Evolutionary conservation across 2,113 vertebrate species (phyloP).

Genomic region (Paraplagusia blochii): DNA sequence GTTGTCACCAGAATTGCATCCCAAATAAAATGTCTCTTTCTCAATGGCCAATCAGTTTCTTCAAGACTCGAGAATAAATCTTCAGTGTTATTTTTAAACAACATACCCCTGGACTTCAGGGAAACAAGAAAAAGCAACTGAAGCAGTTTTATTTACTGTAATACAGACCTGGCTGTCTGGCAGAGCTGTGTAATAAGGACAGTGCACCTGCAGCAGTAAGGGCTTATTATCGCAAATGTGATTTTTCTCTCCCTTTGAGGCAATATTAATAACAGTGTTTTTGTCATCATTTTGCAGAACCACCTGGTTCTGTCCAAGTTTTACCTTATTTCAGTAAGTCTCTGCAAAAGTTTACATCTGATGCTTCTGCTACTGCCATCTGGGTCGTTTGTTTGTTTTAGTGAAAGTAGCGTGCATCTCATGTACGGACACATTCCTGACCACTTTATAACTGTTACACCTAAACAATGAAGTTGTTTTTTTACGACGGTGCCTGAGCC

Average conservation of each 20-base stretch:
- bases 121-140: background rate
- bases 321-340: slow-evolving; percentile 1
- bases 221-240: background rate
- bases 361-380: background rate
- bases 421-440: slow-evolving; percentile 3
- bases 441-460: slow-evolving; percentile 22
- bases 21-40: no score
- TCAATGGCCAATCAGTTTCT: no score
- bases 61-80: no score
- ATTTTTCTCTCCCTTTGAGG: background rate
- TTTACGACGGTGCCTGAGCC: slow-evolving; percentile 5
- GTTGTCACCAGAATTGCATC: no score
- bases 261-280: background rate
- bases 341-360: background rate
- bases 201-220: background rate
- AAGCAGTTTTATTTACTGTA: background rate
- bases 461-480: slow-evolving; percentile 23
- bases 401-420: slow-evolving; percentile 23
- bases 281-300: background rate
- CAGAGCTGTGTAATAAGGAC: background rate
- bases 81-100: no score
- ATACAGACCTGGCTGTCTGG: background rate
- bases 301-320: background rate
- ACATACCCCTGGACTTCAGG: background rate
- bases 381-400: slow-evolving; percentile 8